Conservation (phyloP, 2,797 vertebrate species). For the Phoebastria nigripes region DNA sequence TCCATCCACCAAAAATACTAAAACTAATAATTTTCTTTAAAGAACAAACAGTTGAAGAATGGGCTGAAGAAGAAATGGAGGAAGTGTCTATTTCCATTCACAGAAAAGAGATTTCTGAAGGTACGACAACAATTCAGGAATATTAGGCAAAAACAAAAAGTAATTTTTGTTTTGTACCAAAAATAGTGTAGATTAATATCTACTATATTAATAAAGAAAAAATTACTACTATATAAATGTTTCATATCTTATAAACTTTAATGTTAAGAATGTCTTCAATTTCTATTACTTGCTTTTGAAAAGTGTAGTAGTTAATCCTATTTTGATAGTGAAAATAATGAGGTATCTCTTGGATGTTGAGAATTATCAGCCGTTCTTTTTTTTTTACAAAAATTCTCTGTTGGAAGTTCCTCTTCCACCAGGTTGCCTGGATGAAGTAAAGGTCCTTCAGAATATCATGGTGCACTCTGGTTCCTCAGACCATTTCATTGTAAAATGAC, state of each 20-base stretch:
- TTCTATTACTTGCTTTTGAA: not conserved
- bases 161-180: not conserved
- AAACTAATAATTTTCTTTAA: constrained; percentile 67
- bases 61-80: constrained; percentile 71
- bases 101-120: constrained; percentile 65
- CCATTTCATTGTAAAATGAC: not conserved
- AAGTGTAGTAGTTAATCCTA: not conserved
- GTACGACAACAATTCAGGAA: not conserved
- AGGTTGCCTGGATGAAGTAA: not conserved
- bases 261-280: not conserved
- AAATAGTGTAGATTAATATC: not conserved
- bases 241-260: not conserved
- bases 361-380: not conserved
- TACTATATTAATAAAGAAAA: not conserved
- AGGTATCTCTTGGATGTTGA: not conserved
- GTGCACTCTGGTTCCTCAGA: not conserved
- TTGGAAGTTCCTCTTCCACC: not conserved
- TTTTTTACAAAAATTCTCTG: not conserved
- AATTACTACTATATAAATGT: not conserved
- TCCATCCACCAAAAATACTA: not conserved
- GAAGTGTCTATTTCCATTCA: constrained; percentile 49
- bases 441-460: not conserved
- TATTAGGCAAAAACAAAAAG: not conserved
- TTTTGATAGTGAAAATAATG: not conserved
- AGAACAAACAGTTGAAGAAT: constrained; percentile 68